These are phyloP conservation scores for Hemiscyllium ocellatum DNA, from an alignment of 2,113 vertebrate genomes.

Conservation along the genomic window DNA sequence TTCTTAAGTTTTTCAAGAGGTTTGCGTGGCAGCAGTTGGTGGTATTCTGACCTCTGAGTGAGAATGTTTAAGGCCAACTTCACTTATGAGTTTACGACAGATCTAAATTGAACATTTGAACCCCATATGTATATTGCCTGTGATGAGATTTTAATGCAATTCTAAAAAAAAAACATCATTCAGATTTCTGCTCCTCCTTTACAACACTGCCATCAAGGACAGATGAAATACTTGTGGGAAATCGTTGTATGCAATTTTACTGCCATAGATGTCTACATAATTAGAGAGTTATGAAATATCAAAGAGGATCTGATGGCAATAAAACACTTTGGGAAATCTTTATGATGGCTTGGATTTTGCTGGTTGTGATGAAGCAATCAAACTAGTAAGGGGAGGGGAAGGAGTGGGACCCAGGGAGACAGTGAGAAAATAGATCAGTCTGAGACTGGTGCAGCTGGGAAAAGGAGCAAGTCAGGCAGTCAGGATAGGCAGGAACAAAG, in stretches of 20 bases:
- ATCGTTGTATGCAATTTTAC: neutral
- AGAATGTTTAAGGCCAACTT: neutral
- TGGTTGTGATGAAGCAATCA: too few relatives aligned
- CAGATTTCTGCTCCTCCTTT: neutral
- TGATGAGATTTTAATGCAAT: neutral
- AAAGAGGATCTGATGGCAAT: neutral
- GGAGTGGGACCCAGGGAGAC: too few relatives aligned
- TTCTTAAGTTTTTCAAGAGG: neutral
- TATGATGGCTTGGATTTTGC: neutral
- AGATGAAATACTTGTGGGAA: neutral
- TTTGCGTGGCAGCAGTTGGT: neutral
- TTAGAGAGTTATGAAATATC: neutral
- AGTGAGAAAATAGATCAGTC: too few relatives aligned
- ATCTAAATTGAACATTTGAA: neutral
- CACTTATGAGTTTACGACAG: neutral
- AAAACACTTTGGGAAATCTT: neutral
- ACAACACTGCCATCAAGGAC: neutral
- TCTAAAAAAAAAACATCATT: neutral
- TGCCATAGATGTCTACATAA: neutral
- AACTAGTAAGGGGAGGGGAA: too few relatives aligned
- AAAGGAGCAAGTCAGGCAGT: too few relatives aligned
- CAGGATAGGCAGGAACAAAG: too few relatives aligned
- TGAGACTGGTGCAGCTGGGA: too few relatives aligned
- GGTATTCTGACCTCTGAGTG: neutral
- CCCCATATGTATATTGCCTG: neutral